Evolutionary conservation across 1,140 invertebrate species (phyloP).

Genomic region (Aphaenogaster ashmeadi): DNA sequence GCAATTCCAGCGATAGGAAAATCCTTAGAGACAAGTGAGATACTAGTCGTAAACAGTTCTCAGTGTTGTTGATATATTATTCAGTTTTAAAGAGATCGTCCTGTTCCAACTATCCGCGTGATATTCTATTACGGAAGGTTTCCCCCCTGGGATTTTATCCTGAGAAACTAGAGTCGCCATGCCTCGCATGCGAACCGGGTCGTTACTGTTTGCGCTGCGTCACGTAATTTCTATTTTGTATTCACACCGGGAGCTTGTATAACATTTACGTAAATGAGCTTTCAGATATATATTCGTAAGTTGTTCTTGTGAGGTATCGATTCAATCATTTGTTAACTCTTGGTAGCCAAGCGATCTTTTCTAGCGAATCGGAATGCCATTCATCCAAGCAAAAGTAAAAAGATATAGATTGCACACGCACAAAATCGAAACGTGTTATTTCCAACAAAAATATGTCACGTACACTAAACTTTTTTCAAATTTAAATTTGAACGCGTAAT

Average conservation of each 20-base stretch:
- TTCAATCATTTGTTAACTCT: not conserved
- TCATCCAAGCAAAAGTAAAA: not conserved
- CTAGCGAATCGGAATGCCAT: not conserved
- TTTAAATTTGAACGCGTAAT: slow-evolving; percentile 12
- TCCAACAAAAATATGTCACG: not conserved
- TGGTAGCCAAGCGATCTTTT: not conserved
- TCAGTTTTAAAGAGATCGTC: slow-evolving; percentile 61
- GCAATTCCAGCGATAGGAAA: slow-evolving; percentile 48
- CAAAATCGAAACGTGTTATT: not conserved
- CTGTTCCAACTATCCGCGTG: slow-evolving; percentile 45
- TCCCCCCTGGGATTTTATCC: slow-evolving; percentile 45
- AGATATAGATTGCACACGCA: not conserved
- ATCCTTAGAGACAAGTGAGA: slow-evolving; percentile 39
- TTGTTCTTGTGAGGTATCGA: not conserved
- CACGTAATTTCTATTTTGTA: slow-evolving; percentile 59
- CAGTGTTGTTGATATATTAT: slow-evolving; percentile 56
- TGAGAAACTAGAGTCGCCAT: slow-evolving; percentile 38
- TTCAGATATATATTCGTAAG: slow-evolving; percentile 13
- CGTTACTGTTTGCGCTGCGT: slow-evolving; percentile 26
- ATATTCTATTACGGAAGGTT: slow-evolving; percentile 57
- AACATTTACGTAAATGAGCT: slow-evolving; percentile 46
- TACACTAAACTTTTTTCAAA: not conserved
- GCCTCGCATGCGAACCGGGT: not conserved
- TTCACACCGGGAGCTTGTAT: slow-evolving; percentile 26
- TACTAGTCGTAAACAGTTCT: slow-evolving; percentile 39